Evolutionary conservation across 2,113 vertebrate species (phyloP), one percentile per base, ranked within the genome.

Genomic region (Podarcis raffonei): DNA sequence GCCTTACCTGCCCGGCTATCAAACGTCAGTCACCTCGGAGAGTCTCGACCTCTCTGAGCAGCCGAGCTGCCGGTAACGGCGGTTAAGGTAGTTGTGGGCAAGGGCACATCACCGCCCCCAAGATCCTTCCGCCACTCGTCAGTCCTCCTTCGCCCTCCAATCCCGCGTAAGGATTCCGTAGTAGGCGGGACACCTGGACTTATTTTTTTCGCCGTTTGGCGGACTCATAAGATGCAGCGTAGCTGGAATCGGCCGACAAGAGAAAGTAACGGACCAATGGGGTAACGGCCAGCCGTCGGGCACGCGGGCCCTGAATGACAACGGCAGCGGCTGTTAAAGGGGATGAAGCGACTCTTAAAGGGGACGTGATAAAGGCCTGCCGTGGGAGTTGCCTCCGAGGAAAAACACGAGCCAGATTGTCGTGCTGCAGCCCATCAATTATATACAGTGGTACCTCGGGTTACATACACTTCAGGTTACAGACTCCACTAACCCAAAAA

Each of bases 21-120:
- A 30, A 27, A 3, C 37, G 81, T 69, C 72, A 66, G 16, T 37
- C 59, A 30, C 27, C 74, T 48, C 59, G 59, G 81, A 83, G 87
- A 77, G 87, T 83, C 81, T 83, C 87, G 16, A 32, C 87, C 72
- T 83, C 87, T 89, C 87, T 89, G 87, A 78, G 39, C 4, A 0
- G 13, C 37, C 2, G 4, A 8, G 18, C 39, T 0, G 18, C 35
- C 37, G 27, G 25, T 48, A 71, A 3, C 71, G 22, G 22, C 23
- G 27, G 12, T 66, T 37, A 83, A 88, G 80, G 87, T 81, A 35
- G 8, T 69, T 25, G 66, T 27, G 42, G 20, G 9, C 27, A 18
- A 2, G 0, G 39, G 39, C 78, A n/a, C 59, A 25, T 4, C 39
- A 2, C 69, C 71, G 6, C 81, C 81, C 22, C 9, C 12, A 13